Base-by-base conservation (phyloP, 2,888 invertebrate genomes). In the Macrosiphum euphorbiae region DNA sequence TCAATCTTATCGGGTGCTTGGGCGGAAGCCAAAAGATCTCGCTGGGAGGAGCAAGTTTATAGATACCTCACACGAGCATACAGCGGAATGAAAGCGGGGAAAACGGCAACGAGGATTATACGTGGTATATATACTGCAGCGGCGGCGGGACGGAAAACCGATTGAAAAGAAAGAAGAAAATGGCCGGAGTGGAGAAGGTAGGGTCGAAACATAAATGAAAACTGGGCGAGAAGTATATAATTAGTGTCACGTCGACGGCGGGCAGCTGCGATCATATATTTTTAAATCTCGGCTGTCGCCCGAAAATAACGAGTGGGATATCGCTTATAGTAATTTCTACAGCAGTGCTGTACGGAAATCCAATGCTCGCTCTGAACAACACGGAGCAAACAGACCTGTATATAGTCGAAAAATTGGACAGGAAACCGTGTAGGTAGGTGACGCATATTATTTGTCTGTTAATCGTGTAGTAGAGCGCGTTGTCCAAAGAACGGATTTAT, bases 1-100 rank as follows among this genome's bases (percentile, higher is more conserved):
- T 93, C 93, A 89, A 93, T 93, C 93, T 85, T 84, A 44, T n/a
- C 55, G 86, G 47, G 87, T 41, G 47, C 26, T 55, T 89, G 93
- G 92, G 3, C 61, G 3, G 85, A 50, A 90, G 88, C 89, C 92
- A 92, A 50, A 16, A 84, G 28, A 35, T 84, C 16, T 8, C 90
- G 16, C 16, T 52, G 90, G 90, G 90, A 91, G 90, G 52, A 78
- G 78, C 78, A 28, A 67, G 47, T 41, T 13, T 41, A 24, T 41
- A 35, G 35, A 24, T 20, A 52, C 52, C 16, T 20, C 24, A 24
- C 35, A 35, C 35, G 44, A 44, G 44, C 7, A 78, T 35, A 4
- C 28, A 5, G 26, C 8, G 44, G 11, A 50, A 67, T 35, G 47
- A 67, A 35, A 67, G 26, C 13, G 24, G 50, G n/a, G 28, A 90